These are phyloP conservation scores for Choloepus hoffmanni DNA, from an alignment of 2,113 vertebrate genomes.

Conservation along the genomic window DNA sequence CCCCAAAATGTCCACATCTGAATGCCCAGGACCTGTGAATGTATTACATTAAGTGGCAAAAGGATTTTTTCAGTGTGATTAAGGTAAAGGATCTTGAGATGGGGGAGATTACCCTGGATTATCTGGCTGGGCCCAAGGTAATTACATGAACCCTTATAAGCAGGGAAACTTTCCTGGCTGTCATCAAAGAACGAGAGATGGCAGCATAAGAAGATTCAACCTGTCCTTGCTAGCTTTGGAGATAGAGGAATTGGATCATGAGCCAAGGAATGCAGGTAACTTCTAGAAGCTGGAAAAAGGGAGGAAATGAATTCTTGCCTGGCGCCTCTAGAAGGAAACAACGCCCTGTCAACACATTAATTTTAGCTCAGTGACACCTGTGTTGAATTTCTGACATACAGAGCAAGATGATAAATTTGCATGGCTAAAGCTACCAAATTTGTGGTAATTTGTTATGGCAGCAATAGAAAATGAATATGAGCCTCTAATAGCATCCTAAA, in stretches of 20 bases:
- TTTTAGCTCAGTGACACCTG: background rate
- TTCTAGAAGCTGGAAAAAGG: too few relatives aligned
- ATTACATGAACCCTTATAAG: background rate
- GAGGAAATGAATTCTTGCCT: background rate
- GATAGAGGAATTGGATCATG: too few relatives aligned
- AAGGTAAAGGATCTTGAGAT: background rate
- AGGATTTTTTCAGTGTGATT: background rate
- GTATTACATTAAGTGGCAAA: background rate
- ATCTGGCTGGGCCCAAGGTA: background rate
- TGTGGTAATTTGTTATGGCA: too few relatives aligned
- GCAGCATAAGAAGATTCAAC: too few relatives aligned
- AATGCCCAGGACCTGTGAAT: background rate
- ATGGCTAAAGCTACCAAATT: too few relatives aligned
- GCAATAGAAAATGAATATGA: too few relatives aligned
- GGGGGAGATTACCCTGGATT: background rate
- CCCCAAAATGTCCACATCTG: background rate
- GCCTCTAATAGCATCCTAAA: background rate
- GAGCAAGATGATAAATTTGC: background rate
- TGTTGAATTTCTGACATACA: background rate
- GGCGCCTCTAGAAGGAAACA: background rate
- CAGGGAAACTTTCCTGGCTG: background rate
- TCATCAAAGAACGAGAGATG: background rate
- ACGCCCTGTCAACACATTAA: background rate
- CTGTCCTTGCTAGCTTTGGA: too few relatives aligned
- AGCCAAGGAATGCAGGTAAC: too few relatives aligned